Conservation (phyloP, 2,888 invertebrate genomes). For the Mimachlamys varia region DNA sequence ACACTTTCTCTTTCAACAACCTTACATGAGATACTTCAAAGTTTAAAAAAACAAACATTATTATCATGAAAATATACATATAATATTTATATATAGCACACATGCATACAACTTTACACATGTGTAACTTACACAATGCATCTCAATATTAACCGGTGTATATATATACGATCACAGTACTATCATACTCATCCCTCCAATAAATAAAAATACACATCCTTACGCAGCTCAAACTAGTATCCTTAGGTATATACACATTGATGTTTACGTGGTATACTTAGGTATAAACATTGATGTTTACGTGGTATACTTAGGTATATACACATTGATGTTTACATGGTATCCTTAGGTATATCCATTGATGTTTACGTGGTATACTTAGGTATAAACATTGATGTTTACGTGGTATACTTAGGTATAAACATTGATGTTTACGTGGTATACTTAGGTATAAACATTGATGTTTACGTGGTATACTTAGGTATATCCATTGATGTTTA, state of each 20-base stretch:
- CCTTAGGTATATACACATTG: not conserved
- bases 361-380: not conserved
- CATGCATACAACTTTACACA: not conserved
- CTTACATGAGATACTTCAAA: not conserved
- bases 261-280: not conserved
- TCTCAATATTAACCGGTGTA: not conserved
- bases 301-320: too few relatives aligned
- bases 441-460: not conserved
- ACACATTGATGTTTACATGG: not conserved
- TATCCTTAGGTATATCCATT: not conserved
- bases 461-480: not conserved
- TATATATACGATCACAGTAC: not conserved
- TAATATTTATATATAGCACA: not conserved
- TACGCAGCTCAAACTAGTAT: not conserved
- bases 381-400: not conserved
- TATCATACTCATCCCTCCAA: not conserved
- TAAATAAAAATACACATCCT: not conserved
- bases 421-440: not conserved
- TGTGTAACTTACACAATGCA: conserved; percentile 14
- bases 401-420: too few relatives aligned
- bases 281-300: not conserved
- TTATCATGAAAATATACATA: conserved; percentile 15
- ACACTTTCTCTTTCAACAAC: not conserved
- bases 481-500: not conserved
- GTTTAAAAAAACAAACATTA: not conserved